Base-by-base conservation (phyloP, 1,140 invertebrate genomes). In the Leptinotarsa lineolata region DNA sequence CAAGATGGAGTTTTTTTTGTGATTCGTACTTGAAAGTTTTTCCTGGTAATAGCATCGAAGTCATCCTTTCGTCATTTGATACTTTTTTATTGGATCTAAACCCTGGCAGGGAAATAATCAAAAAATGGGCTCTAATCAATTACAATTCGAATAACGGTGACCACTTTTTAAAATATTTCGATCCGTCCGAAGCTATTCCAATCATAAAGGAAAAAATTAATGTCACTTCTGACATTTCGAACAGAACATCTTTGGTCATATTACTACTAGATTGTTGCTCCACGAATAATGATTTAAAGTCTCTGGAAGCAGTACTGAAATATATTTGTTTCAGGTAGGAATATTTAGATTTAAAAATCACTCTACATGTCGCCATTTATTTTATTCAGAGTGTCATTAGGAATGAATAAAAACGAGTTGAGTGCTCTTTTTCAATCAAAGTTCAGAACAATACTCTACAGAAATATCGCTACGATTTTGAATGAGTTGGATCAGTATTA, bases 121-220 rank as follows among this genome's bases (percentile, higher is more conserved):
- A 39, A 18, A 63, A 63, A 63, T 71, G 69, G 69, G 69, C 69
- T 63, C 58, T 61, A 63, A 39, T 61, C 4, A 45, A 71, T 20
- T 71, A 71, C 22, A 68, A 72, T 61, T 39, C 59, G 3, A 39
- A 75, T 61, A 13, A 75, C 22, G 46, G 66, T 45, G 30, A 70
- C 11, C 4, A 16, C 1, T 72, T 22, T 46, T 46, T 75, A 20
- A 75, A 68, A 46, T 75, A 75, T 54, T 72, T 64, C 13, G 44
- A 54, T 18, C 70, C 74, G 11, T 12, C 59, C 11, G 60, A 68
- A 46, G 65, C 74, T 20, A 68, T 75, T 21, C 65, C 74, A 11
- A 15, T 44, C 4, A 67, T 75, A 15, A 75, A 72, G 68, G 74
- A 75, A 68, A 72, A 68, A 72, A 72, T 72, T 24, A 72, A 75